Base-by-base conservation (phyloP, 2,888 invertebrate genomes). In the Lithophane semibrunnea region DNA sequence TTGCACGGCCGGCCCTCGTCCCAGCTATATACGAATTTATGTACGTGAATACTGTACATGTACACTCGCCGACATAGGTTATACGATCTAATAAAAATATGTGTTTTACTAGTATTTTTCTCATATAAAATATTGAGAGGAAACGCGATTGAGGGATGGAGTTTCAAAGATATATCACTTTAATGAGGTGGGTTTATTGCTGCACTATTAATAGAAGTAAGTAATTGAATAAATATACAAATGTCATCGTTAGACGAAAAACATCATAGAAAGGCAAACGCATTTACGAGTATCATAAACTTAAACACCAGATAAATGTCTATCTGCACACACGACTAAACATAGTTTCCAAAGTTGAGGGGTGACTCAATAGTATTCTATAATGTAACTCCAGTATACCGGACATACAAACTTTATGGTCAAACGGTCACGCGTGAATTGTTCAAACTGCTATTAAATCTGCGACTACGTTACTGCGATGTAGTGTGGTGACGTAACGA, bases 361-460 rank as follows among this genome's bases (percentile, higher is more conserved):
- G 76, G 79, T 54, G 71, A 86, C 69, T 86, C 77, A 69, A 86
- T 81, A 78, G 80, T 79, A 71, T 80, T 84, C 64, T 84, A 83
- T 82, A 86, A 82, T 83, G 73, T 77, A 70, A 70, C 80, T 83
- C 64, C 68, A 76, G 72, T 77, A 73, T 77, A 73, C 77, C 63
- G 86, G 83, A 77, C 79, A 84, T 84, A 84, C 86, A 85, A 88
- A 89, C 83, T 90, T 88, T 90, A 89, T 90, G 86, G 88, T 85
- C 83, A 75, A 88, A 88, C 88, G 86, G 91, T 89, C 88, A 89
- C 88, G 90, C 88, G 90, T 88, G 89, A 90, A 90, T 90, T 86
- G 89, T 88, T 88, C 88, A 88, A 90, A 90, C 88, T 88, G 89
- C 91, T 90, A 89, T 92, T 91, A 91, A 91, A 91, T 91, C 88